Evolutionary conservation across 2,888 invertebrate genomes (phyloP).

Genomic region (Apoda limacodes): DNA sequence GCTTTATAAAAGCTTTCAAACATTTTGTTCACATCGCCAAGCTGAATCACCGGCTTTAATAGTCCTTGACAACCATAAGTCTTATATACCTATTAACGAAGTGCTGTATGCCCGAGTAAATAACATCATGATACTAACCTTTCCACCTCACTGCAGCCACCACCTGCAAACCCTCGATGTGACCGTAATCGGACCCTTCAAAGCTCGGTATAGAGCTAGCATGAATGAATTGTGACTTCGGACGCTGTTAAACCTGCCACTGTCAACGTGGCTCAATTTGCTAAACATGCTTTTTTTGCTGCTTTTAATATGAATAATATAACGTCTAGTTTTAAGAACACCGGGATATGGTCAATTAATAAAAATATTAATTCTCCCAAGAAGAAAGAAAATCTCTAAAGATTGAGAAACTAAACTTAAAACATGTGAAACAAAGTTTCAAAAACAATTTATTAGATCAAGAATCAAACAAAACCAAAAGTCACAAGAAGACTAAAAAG

Average conservation of each 20-base stretch:
- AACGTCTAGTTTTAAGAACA: slow-evolving; percentile 11
- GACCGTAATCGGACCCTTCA: slow-evolving; percentile 14
- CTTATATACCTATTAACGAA: slow-evolving; percentile 11
- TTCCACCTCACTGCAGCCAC: slow-evolving; percentile 17
- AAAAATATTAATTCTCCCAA: slow-evolving; percentile 10
- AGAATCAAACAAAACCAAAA: slow-evolving; percentile 13
- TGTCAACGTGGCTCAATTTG: slow-evolving; percentile 15
- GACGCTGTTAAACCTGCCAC: slow-evolving; percentile 15
- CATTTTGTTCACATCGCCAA: slow-evolving; percentile 15
- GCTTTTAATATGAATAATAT: slow-evolving; percentile 14
- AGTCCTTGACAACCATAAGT: slow-evolving; percentile 14
- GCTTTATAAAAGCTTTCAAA: slow-evolving; percentile 16
- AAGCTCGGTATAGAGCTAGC: slow-evolving; percentile 11
- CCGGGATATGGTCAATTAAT: slow-evolving; percentile 11
- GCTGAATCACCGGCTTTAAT: slow-evolving; percentile 12
- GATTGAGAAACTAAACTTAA: slow-evolving; percentile 15
- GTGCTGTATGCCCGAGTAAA: slow-evolving; percentile 14
- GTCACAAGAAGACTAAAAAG: slow-evolving; percentile 13
- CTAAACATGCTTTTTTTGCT: slow-evolving; percentile 13
- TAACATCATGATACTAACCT: slow-evolving; percentile 13
- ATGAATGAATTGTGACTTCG: slow-evolving; percentile 18
- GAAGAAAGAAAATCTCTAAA: slow-evolving; percentile 15
- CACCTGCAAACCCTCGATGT: slow-evolving; percentile 13
- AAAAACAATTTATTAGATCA: slow-evolving; percentile 13
- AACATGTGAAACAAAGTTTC: slow-evolving; percentile 17